These are phyloP conservation scores for Nowickia ferox DNA, from an alignment of 2,888 invertebrate genomes.

Conservation along the genomic window DNA sequence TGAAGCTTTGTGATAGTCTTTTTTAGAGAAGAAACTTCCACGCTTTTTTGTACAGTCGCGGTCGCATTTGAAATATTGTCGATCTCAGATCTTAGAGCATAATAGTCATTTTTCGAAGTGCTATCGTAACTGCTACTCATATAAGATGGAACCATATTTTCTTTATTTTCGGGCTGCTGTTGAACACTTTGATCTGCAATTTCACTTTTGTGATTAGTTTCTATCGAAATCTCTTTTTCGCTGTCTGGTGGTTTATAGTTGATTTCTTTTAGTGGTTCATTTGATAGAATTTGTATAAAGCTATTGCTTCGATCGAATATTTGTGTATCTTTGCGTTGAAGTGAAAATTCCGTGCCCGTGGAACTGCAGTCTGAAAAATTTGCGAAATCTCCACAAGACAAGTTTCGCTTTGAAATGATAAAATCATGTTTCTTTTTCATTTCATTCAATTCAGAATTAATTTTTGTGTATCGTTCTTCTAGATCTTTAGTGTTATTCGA, in stretches of 20 bases:
- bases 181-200: not conserved
- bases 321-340: constrained; percentile 75
- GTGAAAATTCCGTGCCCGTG: constrained; percentile 73
- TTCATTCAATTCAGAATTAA: constrained; percentile 79
- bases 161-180: constrained; percentile 63
- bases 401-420: constrained; percentile 73
- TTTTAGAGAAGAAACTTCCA: constrained; percentile 74
- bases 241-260: constrained; percentile 15
- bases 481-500: constrained; percentile 78
- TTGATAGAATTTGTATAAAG: constrained; percentile 75
- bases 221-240: constrained; percentile 61
- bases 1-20: constrained; percentile 76
- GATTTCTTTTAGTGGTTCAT: constrained; percentile 67
- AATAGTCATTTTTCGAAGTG: constrained; percentile 75
- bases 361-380: constrained; percentile 72
- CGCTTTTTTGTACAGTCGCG: constrained; percentile 17
- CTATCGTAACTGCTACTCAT: constrained; percentile 29
- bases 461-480: constrained; percentile 79
- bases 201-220: constrained; percentile 16
- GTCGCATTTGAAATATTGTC: constrained; percentile 73
- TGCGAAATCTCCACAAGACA: constrained; percentile 59
- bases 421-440: constrained; percentile 79
- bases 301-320: constrained; percentile 75
- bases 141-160: constrained; percentile 63
- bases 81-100: constrained; percentile 76